Conservation (phyloP, 2,113 vertebrate species). For the Tupaia tana region DNA sequence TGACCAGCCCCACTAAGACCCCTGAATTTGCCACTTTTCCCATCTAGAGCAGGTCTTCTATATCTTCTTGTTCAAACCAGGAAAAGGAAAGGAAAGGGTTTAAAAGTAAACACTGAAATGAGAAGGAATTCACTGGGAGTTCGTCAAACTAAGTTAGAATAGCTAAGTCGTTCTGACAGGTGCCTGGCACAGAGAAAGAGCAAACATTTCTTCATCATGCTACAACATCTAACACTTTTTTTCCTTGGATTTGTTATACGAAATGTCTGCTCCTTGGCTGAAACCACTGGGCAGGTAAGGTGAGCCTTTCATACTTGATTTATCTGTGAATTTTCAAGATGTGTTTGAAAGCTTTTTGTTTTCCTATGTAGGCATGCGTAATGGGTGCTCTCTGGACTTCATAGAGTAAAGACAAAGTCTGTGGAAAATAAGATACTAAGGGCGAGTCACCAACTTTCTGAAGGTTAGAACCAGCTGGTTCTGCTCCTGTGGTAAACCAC, state of each 20-base stretch:
- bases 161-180: background rate
- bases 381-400: background rate
- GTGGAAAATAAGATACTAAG: background rate
- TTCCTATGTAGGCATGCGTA: background rate
- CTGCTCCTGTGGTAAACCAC: background rate
- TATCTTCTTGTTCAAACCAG: constrained; percentile 53
- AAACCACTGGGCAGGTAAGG: constrained; percentile 84
- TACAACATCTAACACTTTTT: background rate
- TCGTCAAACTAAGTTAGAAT: background rate
- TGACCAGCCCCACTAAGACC: constrained; percentile 51
- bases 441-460: background rate
- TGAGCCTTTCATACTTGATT: background rate
- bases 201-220: constrained; percentile 72
- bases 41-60: constrained; percentile 34
- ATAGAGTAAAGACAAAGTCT: background rate
- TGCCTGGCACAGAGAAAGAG: background rate
- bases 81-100: constrained; percentile 53
- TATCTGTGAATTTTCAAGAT: background rate
- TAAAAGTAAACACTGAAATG: constrained; percentile 67
- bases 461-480: fast-evolving
- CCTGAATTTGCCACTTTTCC: constrained; percentile 69
- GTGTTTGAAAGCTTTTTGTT: background rate
- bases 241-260: constrained; percentile 64
- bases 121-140: constrained; percentile 35
- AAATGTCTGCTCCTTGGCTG: constrained; percentile 53